Evolutionary conservation across 1,140 invertebrate species (phyloP), one percentile per base, ranked within the genome.

Genomic region (Aphaenogaster floridana): DNA sequence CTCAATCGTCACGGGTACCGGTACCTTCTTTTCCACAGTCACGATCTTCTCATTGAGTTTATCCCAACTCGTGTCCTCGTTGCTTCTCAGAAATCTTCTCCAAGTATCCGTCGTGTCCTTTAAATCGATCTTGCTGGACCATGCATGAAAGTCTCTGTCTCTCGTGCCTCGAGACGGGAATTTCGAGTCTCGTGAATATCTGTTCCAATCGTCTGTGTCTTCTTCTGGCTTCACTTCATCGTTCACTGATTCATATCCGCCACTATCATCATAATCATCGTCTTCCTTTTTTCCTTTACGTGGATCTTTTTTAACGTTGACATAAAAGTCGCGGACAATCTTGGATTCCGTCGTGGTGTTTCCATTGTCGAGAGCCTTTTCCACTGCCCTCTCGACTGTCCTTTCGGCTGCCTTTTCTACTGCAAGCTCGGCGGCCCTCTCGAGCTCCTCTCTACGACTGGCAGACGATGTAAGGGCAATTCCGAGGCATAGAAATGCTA

Each of bases 1-100:
- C 59, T 97, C 96, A 3, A 97, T 96, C 52, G 97, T 96, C 91
- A 97, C 96, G 0, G 97, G 97, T 68, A 97, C 96, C 88, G 97
- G 97, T 5, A 97, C 94, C 86, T 96, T 96, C 93, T 96, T 97
- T 88, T 96, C 94, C 39, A 97, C 96, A 17, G 96, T 94, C 61
- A 89, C 34, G 96, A 96, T 36, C 96, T 96, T 88, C 84, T 85
- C 86, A 59, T 42, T 87, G 61, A 45, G 21, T 3, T 50, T 57
- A 5, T 57, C 3, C 86, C 64, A 86, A 1, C 36, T 45, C 0
- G n/a, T 17, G 3, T 59, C 4, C n/a, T 57, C 63, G 0, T 7
- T 39, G n/a, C 77, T 91, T 50, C 88, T 83, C 0, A 77, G 77
- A 1, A 83, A 57, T 52, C 89, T 79, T 63, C 7, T 84, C 77